Evolutionary conservation across 2,888 invertebrate genomes (phyloP).

Genomic region (Graphium colonna): DNA sequence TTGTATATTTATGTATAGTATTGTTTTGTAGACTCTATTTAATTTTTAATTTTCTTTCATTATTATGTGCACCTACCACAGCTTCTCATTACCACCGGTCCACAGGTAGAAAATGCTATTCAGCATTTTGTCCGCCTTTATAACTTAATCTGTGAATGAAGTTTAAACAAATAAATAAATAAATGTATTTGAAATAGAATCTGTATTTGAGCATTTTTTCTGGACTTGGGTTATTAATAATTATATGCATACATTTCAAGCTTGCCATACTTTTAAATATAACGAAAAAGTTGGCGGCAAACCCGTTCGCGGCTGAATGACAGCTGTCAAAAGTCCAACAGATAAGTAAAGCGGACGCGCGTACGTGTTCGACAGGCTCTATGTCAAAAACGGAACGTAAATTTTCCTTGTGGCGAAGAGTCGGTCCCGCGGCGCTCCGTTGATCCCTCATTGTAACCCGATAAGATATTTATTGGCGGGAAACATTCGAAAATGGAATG

Average conservation of each 20-base stretch:
- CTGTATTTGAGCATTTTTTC: too few species aligned
- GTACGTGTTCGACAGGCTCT: slow-evolving; percentile 18
- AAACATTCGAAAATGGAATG: slow-evolving; percentile 70
- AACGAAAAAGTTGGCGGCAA: background rate
- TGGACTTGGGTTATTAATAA: too few species aligned
- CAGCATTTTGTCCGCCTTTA: too few species aligned
- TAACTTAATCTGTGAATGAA: too few species aligned
- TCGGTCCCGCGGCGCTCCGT: slow-evolving; percentile 49
- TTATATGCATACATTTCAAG: background rate
- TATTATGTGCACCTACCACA: too few species aligned
- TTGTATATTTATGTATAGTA: too few species aligned
- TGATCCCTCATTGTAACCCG: slow-evolving; percentile 73
- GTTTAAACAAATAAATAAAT: too few species aligned
- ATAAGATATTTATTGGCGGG: slow-evolving; percentile 78
- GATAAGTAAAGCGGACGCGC: slow-evolving; percentile 25
- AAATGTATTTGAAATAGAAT: too few species aligned
- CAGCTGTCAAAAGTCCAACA: slow-evolving; percentile 29
- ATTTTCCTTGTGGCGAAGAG: slow-evolving; percentile 43
- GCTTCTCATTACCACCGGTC: too few species aligned
- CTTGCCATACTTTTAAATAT: background rate
- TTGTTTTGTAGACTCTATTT: too few species aligned
- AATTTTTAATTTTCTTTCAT: too few species aligned
- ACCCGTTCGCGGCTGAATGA: slow-evolving; percentile 15
- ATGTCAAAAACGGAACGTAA: slow-evolving; percentile 34
- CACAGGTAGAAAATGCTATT: too few species aligned